Evolutionary conservation across 2,113 vertebrate genomes (phyloP).

Genomic region (Haemorhous mexicanus): DNA sequence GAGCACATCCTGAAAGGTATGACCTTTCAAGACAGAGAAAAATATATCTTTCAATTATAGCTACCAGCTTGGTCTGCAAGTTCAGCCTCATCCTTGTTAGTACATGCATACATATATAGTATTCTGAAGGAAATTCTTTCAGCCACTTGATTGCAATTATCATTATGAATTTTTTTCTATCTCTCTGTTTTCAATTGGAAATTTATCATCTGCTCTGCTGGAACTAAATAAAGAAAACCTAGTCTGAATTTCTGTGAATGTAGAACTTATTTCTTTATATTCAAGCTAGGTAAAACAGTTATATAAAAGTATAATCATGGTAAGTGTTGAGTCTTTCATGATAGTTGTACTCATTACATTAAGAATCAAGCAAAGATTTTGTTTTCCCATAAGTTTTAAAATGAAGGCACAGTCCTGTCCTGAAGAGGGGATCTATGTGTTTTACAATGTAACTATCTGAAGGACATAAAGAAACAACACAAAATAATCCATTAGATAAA

Average conservation of each 20-base stretch:
- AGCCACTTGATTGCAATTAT: neutral
- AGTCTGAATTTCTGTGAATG: neutral
- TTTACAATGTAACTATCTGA: neutral
- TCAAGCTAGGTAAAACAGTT: neutral
- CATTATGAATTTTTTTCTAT: neutral
- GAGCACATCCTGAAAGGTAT: neutral
- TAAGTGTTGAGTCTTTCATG: neutral
- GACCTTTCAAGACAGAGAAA: neutral
- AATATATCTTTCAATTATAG: neutral
- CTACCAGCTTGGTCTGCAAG: neutral
- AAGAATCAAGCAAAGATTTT: neutral
- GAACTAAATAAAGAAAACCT: neutral
- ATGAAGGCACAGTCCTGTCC: neutral
- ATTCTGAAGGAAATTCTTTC: neutral
- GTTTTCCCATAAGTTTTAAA: neutral
- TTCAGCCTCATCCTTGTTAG: neutral
- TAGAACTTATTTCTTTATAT: neutral
- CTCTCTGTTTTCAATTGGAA: neutral
- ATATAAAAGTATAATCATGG: neutral
- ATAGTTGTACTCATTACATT: neutral
- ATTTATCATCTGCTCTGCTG: neutral
- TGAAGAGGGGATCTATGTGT: neutral
- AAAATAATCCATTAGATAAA: neutral
- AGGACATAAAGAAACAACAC: neutral
- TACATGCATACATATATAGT: rapidly evolving